Percentiles rank a stretch among this genome's conserved stretches.
Conservation (phyloP, 2,797 vertebrate species). For the Halcyon leucocephala region DNA sequence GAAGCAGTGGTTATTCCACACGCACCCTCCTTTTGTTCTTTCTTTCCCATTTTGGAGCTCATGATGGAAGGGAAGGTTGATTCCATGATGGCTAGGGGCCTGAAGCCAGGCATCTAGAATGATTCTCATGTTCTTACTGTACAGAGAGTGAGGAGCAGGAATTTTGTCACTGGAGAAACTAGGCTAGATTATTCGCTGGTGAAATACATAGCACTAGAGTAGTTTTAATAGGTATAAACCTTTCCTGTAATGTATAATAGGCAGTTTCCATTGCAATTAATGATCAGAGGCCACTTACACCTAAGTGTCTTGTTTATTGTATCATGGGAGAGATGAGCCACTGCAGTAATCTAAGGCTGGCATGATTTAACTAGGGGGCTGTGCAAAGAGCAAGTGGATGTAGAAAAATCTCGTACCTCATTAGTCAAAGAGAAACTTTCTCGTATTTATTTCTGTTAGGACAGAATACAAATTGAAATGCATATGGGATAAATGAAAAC, state of each 20-base stretch:
- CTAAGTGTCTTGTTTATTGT: not conserved
- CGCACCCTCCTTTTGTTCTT: not conserved
- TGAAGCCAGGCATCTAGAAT: not conserved
- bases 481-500: not conserved
- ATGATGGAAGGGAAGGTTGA: not conserved
- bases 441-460: not conserved
- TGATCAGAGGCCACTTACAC: not conserved
- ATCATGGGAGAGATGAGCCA: not conserved
- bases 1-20: not conserved
- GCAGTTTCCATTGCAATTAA: slow-evolving; percentile 3
- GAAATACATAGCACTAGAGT: not conserved
- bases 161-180: not conserved
- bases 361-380: not conserved
- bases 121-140: not conserved
- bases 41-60: not conserved
- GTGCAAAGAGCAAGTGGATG: not conserved
- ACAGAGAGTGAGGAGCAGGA: not conserved
- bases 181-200: not conserved
- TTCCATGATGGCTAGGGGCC: not conserved
- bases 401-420: not conserved
- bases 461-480: not conserved
- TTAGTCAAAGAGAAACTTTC: slow-evolving; percentile 21
- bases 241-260: not conserved
- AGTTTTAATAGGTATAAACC: not conserved
- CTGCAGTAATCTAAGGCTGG: not conserved